Conservation (phyloP, 2,888 invertebrate genomes). For the Diloba caeruleocephala region DNA sequence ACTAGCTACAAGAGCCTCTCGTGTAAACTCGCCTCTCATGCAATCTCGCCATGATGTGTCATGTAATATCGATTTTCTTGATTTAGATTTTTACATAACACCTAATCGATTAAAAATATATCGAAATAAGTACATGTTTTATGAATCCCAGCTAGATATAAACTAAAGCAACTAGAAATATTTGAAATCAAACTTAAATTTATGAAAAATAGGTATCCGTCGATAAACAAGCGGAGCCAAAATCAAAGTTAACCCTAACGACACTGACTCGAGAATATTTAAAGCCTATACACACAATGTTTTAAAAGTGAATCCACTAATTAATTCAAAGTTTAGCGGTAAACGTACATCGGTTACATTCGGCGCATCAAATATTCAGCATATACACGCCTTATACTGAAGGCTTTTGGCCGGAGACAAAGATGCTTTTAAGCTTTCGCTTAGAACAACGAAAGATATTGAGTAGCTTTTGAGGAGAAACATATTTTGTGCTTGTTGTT, state of each 20-base stretch:
- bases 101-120: no score
- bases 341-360: conserved; percentile 66
- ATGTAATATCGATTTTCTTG: no score
- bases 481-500: neutral
- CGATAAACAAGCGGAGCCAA: conserved; percentile 26
- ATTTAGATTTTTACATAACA: no score
- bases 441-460: conserved; percentile 56
- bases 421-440: conserved; percentile 86
- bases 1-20: no score
- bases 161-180: no score
- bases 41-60: no score
- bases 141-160: no score
- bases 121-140: no score
- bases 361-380: conserved; percentile 82
- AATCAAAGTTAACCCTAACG: conserved; percentile 48
- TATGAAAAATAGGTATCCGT: neutral
- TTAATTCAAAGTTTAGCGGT: conserved; percentile 73
- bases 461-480: conserved; percentile 51
- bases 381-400: conserved; percentile 78
- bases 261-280: conserved; percentile 40
- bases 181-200: neutral
- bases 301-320: conserved; percentile 57
- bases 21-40: no score
- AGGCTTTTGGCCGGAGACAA: conserved; percentile 84
- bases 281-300: conserved; percentile 43